Percentiles rank a stretch among this genome's conserved stretches.
These are phyloP conservation scores for Rosalia funebris DNA, from an alignment of 2,888 invertebrate species.

Conservation along the genomic window DNA sequence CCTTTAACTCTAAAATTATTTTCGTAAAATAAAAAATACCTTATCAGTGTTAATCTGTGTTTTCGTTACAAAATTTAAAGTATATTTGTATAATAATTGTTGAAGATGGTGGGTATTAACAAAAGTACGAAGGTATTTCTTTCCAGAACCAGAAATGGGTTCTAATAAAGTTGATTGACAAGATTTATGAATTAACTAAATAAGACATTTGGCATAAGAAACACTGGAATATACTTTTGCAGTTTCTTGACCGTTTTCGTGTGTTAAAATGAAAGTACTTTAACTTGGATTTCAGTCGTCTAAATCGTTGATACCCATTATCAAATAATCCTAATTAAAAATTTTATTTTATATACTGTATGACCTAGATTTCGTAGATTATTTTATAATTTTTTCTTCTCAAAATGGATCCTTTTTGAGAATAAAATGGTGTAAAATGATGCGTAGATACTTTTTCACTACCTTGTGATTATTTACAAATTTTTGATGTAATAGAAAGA, in stretches of 20 bases:
- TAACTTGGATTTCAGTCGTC: too few species aligned
- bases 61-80: constrained; percentile 37
- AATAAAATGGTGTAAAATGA: constrained; percentile 16
- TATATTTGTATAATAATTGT: constrained; percentile 46
- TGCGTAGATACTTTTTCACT: constrained; percentile 32
- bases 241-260: too few species aligned
- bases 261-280: too few species aligned
- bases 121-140: constrained; percentile 1
- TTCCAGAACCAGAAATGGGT: too few species aligned
- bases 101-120: constrained; percentile 25
- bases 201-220: neutral
- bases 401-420: constrained; percentile 27
- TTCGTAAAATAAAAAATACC: constrained; percentile 27
- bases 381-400: constrained; percentile 29
- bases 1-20: too few species aligned
- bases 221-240: neutral
- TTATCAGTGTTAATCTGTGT: constrained; percentile 37
- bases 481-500: constrained; percentile 42
- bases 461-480: constrained; percentile 42
- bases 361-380: constrained; percentile 34
- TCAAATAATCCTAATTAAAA: neutral
- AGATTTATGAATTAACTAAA: neutral
- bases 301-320: constrained; percentile 9
- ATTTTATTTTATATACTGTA: constrained; percentile 43
- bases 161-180: neutral